Percentiles rank a stretch among this genome's conserved stretches.
phyloP scores from a whole-genome alignment of 2,797 vertebrate species.

The Poecilia velifera region DNA sequence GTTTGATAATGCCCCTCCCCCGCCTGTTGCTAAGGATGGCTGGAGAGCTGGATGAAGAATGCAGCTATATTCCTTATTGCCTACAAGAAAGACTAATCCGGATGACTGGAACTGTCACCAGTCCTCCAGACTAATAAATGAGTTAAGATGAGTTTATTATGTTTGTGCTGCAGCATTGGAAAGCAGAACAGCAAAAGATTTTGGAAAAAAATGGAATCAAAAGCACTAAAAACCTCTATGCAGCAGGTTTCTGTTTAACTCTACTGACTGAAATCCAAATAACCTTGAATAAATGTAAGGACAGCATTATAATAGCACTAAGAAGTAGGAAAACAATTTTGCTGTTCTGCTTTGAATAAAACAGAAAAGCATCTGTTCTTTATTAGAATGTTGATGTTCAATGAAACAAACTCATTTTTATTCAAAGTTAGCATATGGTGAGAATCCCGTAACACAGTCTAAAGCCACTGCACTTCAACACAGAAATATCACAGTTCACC shows the following conservation, averaged over 20 bases:
- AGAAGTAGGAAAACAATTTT: not conserved
- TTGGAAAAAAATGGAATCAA: not conserved
- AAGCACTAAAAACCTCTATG: not conserved
- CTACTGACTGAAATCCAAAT: not conserved
- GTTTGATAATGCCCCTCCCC: not conserved
- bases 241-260: not conserved
- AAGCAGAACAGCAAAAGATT: not conserved
- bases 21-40: not conserved
- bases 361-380: not conserved
- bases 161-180: not conserved
- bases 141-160: not conserved
- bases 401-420: not conserved
- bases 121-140: not conserved
- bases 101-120: not conserved
- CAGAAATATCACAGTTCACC: constrained; percentile 9
- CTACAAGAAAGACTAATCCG: not conserved
- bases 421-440: not conserved
- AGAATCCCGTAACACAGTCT: no score
- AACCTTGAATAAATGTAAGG: not conserved
- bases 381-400: not conserved
- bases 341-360: not conserved
- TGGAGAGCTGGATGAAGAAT: not conserved
- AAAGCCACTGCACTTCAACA: not conserved
- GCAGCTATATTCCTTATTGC: not conserved
- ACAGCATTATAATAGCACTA: not conserved